Conservation (phyloP, 2,888 invertebrate genomes). For the Cyrtodaria siliqua region DNA sequence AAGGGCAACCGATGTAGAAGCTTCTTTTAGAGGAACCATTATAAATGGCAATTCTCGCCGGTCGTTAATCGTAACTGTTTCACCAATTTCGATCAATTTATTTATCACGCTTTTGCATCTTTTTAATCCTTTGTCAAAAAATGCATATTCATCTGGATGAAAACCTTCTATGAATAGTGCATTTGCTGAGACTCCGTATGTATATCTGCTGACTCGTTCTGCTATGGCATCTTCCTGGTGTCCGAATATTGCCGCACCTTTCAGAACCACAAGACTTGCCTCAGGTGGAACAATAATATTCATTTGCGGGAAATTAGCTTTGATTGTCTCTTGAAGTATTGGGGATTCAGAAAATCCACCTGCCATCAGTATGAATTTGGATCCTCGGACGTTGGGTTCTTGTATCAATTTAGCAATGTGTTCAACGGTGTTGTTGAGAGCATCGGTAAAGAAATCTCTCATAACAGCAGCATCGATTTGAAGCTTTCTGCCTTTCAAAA, state of each 20-base stretch:
- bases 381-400: neutral
- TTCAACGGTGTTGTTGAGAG: neutral
- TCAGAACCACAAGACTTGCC: constrained; percentile 10
- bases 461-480: neutral
- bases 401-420: neutral
- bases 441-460: constrained; percentile 3
- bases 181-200: constrained; percentile 2
- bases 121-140: neutral
- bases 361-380: constrained; percentile 1
- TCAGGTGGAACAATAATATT: constrained; percentile 6
- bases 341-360: constrained; percentile 9
- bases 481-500: constrained; percentile 7
- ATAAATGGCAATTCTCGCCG: neutral
- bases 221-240: neutral
- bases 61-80: constrained; percentile 2
- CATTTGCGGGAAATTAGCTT: neutral
- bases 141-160: constrained; percentile 6
- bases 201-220: constrained; percentile 4
- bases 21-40: neutral
- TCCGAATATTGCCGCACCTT: constrained; percentile 10
- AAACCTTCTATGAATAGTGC: neutral
- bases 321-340: constrained; percentile 6
- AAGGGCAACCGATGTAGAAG: neutral
- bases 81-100: constrained; percentile 2
- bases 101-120: neutral